Evolutionary conservation across 2,113 vertebrate genomes (phyloP), one percentile per base, ranked within the genome.

Genomic region (Mormyrus iriodes): DNA sequence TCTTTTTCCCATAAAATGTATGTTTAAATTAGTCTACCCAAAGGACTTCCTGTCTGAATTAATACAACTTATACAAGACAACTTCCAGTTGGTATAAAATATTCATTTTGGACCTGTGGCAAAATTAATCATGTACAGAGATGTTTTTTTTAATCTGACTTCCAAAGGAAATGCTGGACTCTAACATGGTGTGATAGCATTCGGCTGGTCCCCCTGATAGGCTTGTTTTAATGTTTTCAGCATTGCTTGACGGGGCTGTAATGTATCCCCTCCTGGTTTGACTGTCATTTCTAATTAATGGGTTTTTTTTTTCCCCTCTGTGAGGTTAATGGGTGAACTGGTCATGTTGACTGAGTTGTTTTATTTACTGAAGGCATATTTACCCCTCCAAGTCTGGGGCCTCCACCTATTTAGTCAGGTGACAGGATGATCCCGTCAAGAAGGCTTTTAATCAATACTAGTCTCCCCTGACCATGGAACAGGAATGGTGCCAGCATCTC

Each of bases 361-460:
- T 95, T 94, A 94, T 95, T 94, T 95, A 94, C 93, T 92, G 90
- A 93, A 92, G 90, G 93, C 91, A 91, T 95, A 93, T 96, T 96
- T 95, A 94, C 94, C 92, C 92, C 91, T 92, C 89, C 92, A 92
- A 86, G 83, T 94, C 94, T 91, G 91, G 90, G 89, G 92, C 91
- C 91, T 91, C 92, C 93, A 94, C 94, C 94, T 94, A 93, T 92
- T 91, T 92, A 91, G 93, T 94, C 92, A 92, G 90, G 95, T 94
- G 94, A 95, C 94, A 95, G 94, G 94, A 93, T 93, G 93, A 95
- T 93, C 94, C 92, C 79, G 88, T 65, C 90, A 92, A 39, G 79
- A 58, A 85, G 73, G 27, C 82, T 86, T 89, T 86, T 86, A 89
- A 95, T 96, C 95, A 95, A 96, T 96, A 95, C 90, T 51, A 88